Evolutionary conservation across 2,888 invertebrate species (phyloP), one percentile per base, ranked within the genome.

Genomic region (Candidula unifasciata): DNA sequence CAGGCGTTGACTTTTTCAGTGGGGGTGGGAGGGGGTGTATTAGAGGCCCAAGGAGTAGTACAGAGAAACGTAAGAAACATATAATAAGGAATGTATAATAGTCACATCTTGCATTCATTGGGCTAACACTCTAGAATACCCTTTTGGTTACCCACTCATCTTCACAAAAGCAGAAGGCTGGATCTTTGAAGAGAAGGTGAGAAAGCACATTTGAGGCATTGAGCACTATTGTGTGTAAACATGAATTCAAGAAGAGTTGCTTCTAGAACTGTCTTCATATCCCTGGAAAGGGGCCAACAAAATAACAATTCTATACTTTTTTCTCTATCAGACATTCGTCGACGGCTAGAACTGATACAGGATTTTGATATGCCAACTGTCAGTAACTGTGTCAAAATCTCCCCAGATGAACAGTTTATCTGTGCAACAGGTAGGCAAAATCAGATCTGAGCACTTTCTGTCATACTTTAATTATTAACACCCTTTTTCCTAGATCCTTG

Each of bases 331-430:
- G 98, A 98, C 93, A 95, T 99, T 77, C 95, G 98, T 89, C 95
- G 97, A 89, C 95, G 98, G 92, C 97, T 99, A 90, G 97, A 99
- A 94, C 95, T 99, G 69, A 97, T 99, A 88, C 99, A 99, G 94
- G 99, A 99, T 93, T 99, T 99, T 95, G 97, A 98, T 90, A 99
- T 99, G 99, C 99, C 99, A 44, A 97, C 96, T 78, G 95, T 99
- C 0, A 98, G 98, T 92, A 96, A 96, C 30, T 96, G 96, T 80
- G 95, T 99, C 37, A 95, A 96, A 91, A 95, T 97, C 87, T 97
- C 99, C 16, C 96, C 95, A 89, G 99, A 99, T 95, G 97, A 97
- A 30, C 96, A 98, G 88, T 98, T 97, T 92, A 96, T 99, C 87
- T 95, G 98, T 92, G 97, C 97, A 1, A 96, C 98, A 60, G 99